Evolutionary conservation across 2,113 vertebrate species (phyloP), one percentile per base, ranked within the genome.

Genomic region (Brachypteracias leptosomus): DNA sequence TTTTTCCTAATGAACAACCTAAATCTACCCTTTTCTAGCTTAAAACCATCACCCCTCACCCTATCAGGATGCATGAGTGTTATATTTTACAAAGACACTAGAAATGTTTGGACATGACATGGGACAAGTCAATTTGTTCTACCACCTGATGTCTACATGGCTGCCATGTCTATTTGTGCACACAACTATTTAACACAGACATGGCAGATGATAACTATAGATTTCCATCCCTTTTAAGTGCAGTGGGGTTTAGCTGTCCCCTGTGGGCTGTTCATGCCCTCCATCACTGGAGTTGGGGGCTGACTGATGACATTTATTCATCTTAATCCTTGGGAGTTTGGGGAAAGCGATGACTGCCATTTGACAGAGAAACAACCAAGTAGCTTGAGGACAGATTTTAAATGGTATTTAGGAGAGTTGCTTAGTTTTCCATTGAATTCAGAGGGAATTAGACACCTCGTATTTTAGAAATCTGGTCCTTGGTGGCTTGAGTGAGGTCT

Each of bases 381-480:
- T 87, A 85, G 68, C 80, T 94, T 33, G 47, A 96, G 73, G 76
- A 94, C 65, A 91, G 80, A 59, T 84, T 89, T 89, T 80, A 81
- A 87, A 74, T 70, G 22, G 57, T 91, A 77, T 87, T 94, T 92
- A 94, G 89, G 57, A 93, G 14, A 80, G 28, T 26, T 55, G 11
- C 49, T 85, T 21, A 54, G 61, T 55, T 89, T 87, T 92, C 36
- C 17, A 16, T 35, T 81, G 84, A 91, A 91, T 73, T 93, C 87
- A 81, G 87, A 95, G 10, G 57, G 80, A 92, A 96, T 89, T 87
- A 89, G n/a, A 21, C 40, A 62, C 75, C 73, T 95, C 86, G 58
- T 89, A 62, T 91, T 84, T 86, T 84, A 92, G 75, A 86, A 62
- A 67, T 51, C 22, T n/a, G 13, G 36, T 85, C 85, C 79, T 93